phyloP scores from a whole-genome alignment of 2,888 invertebrate genomes.

The Chrysotoxum bicinctum region DNA sequence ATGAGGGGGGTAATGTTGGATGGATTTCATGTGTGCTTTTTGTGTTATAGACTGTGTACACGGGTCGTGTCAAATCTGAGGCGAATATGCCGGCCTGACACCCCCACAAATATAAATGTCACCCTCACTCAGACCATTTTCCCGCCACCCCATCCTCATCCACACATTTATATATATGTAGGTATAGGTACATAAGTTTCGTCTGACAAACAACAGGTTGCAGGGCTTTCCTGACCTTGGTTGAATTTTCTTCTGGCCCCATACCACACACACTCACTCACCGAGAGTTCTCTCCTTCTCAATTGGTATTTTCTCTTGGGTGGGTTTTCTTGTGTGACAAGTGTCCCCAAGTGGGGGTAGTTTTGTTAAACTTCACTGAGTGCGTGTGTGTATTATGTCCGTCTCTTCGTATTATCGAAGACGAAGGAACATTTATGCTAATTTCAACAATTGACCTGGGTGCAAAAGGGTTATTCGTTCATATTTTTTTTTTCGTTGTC shows the following conservation, averaged over 20 bases:
- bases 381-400: slow-evolving; percentile 51
- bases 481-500: neutral
- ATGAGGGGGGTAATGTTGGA: slow-evolving; percentile 17
- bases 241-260: slow-evolving; percentile 58
- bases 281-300: slow-evolving; percentile 15
- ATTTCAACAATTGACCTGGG: slow-evolving; percentile 58
- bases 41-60: slow-evolving; percentile 35
- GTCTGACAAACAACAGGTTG: slow-evolving; percentile 70
- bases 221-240: slow-evolving; percentile 72
- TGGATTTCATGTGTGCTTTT: slow-evolving; percentile 22
- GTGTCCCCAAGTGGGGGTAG: slow-evolving; percentile 55
- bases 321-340: slow-evolving; percentile 65
- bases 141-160: neutral
- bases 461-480: slow-evolving; percentile 38
- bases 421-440: slow-evolving; percentile 58
- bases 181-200: slow-evolving; percentile 5
- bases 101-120: slow-evolving; percentile 57
- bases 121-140: slow-evolving; percentile 25
- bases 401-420: slow-evolving; percentile 21
- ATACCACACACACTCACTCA: slow-evolving; percentile 41
- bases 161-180: neutral
- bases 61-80: slow-evolving; percentile 64
- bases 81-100: slow-evolving; percentile 57
- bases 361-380: neutral
- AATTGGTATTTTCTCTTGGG: slow-evolving; percentile 46